phyloP scores from a whole-genome alignment of 2,888 invertebrate species.

The Notodonta ziczac region DNA sequence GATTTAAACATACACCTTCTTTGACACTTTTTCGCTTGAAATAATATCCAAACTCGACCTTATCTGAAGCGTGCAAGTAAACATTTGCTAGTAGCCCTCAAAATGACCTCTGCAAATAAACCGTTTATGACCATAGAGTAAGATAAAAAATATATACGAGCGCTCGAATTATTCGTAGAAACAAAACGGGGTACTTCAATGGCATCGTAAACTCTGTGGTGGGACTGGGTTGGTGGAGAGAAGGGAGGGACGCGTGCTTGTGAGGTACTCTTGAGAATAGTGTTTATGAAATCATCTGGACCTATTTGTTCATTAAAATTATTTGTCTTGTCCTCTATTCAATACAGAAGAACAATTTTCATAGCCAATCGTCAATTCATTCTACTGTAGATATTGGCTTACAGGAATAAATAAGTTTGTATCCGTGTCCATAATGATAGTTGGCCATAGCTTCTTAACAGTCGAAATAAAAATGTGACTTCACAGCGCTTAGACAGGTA shows the following conservation, averaged over 20 bases:
- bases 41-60: background rate
- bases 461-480: no score
- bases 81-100: background rate
- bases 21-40: background rate
- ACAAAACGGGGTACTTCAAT: constrained; percentile 2
- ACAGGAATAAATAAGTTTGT: no score
- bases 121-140: constrained; percentile 5
- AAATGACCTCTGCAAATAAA: constrained; percentile 6
- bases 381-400: no score
- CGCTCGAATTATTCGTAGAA: constrained; percentile 1
- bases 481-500: no score
- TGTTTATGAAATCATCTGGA: background rate
- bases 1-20: no score
- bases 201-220: constrained; percentile 4
- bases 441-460: no score
- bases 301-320: background rate
- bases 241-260: background rate
- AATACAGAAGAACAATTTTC: no score
- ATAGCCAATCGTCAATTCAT: no score
- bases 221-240: background rate
- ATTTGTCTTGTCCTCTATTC: no score
- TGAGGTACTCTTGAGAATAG: background rate
- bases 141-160: constrained; percentile 5
- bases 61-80: background rate
- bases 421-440: no score